Conservation (phyloP, 2,113 vertebrate genomes). For the Sylvia atricapilla region DNA sequence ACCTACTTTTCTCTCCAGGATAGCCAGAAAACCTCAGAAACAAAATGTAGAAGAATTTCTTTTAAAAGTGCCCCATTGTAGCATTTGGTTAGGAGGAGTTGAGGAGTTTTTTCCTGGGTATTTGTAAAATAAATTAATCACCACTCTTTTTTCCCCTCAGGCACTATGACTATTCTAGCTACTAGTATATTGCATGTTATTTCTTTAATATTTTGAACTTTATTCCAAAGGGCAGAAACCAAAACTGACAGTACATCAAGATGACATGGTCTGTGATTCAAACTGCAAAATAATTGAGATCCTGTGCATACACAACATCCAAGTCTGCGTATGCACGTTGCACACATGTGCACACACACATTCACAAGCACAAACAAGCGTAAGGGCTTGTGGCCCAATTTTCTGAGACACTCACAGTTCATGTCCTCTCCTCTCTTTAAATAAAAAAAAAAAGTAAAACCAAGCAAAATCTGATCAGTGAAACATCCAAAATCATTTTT, state of each 20-base stretch:
- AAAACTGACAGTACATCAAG: conserved; percentile 52
- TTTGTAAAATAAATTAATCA: conserved; percentile 40
- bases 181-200: conserved; percentile 34
- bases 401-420: not conserved
- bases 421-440: not conserved
- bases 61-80: not conserved
- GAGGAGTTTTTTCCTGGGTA: not conserved
- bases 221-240: conserved; percentile 51
- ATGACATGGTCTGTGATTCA: conserved; percentile 20
- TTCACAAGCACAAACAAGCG: not conserved
- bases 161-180: conserved; percentile 34
- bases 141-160: not conserved
- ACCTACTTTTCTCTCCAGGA: not conserved
- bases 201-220: conserved; percentile 60
- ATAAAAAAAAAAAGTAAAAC: not conserved
- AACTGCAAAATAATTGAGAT: conserved; percentile 55
- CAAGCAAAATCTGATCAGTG: not conserved
- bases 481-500: not conserved
- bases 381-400: not conserved
- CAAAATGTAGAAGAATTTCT: not conserved
- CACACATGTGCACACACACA: fast-evolving
- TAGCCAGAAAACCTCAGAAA: not conserved
- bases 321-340: not conserved
- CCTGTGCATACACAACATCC: not conserved
- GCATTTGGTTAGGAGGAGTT: not conserved